These are phyloP conservation scores for Schlechtendalia chinensis DNA, from an alignment of 1,140 invertebrate species.

Conservation along the genomic window DNA sequence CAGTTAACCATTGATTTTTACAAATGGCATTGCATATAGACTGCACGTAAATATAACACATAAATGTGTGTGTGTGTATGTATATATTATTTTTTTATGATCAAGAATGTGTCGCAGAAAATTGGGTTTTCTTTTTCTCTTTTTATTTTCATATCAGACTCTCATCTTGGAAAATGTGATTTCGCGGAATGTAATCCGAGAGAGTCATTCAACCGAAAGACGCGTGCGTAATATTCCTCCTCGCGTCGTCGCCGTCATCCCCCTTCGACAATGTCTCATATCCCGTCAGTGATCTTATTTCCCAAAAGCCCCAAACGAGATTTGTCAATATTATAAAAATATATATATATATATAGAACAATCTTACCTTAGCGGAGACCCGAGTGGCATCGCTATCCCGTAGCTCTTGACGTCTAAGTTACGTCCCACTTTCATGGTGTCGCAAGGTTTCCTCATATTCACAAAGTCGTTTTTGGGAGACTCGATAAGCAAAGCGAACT, in stretches of 20 bases:
- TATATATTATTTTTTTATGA: constrained; percentile 20
- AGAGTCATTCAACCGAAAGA: constrained; percentile 45
- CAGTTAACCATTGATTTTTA: constrained; percentile 30
- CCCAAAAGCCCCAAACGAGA: constrained; percentile 47
- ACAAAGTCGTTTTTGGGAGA: constrained; percentile 93
- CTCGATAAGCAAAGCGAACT: constrained; percentile 93
- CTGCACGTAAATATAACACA: background rate
- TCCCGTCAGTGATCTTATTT: constrained; percentile 38
- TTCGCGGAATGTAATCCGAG: constrained; percentile 44
- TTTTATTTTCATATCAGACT: constrained; percentile 39
- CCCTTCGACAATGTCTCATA: background rate
- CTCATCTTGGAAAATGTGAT: constrained; percentile 42
- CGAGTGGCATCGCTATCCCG: constrained; percentile 86
- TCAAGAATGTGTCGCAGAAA: constrained; percentile 42
- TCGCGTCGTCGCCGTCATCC: background rate
- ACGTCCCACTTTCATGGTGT: constrained; percentile 91
- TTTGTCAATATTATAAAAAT: constrained; percentile 39
- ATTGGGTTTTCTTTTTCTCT: constrained; percentile 44
- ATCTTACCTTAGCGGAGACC: constrained; percentile 80
- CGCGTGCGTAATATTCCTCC: constrained; percentile 36
- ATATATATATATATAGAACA: background rate
- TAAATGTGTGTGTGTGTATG: too few relatives aligned
- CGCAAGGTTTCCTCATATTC: constrained; percentile 88
- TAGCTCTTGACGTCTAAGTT: constrained; percentile 93
- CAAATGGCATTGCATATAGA: constrained; percentile 15